Evolutionary conservation across 2,797 vertebrate genomes (phyloP).

Genomic region (Scomberomorus guttatus): DNA sequence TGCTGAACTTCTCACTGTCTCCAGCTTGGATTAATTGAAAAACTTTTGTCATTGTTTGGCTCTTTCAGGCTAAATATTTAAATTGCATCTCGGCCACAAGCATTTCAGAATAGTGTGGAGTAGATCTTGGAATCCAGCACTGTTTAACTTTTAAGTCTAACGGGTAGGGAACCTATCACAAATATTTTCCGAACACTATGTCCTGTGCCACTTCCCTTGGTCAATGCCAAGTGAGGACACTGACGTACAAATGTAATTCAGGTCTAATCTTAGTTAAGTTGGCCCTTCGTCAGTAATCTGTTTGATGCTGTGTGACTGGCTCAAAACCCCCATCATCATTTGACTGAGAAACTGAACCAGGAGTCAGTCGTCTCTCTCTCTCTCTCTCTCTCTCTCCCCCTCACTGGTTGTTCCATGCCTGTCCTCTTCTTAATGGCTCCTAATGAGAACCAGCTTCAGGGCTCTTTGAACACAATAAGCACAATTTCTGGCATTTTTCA

Average conservation of each 20-base stretch:
- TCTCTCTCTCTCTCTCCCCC: slow-evolving; percentile 4
- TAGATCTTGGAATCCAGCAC: slow-evolving; percentile 33
- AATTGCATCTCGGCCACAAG: slow-evolving; percentile 27
- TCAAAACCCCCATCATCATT: slow-evolving; percentile 26
- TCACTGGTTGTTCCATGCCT: slow-evolving; percentile 69
- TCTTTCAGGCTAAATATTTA: slow-evolving; percentile 58
- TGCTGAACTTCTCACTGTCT: slow-evolving; percentile 4
- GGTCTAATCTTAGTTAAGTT: slow-evolving; percentile 41
- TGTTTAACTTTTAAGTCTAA: slow-evolving; percentile 23
- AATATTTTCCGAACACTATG: slow-evolving; percentile 51
- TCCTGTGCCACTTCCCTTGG: slow-evolving; percentile 40
- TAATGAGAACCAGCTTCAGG: slow-evolving; percentile 82
- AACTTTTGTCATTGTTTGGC: slow-evolving; percentile 24
- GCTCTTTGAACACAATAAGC: slow-evolving; percentile 80
- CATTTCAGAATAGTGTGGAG: slow-evolving; percentile 28
- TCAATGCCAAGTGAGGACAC: slow-evolving; percentile 50
- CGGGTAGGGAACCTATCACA: slow-evolving; percentile 27
- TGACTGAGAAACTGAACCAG: slow-evolving; percentile 44
- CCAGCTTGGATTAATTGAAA: background rate
- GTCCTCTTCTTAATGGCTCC: slow-evolving; percentile 76
- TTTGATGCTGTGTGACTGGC: slow-evolving; percentile 30
- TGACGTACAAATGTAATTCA: slow-evolving; percentile 29
- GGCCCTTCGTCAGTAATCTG: slow-evolving; percentile 32
- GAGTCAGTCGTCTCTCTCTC: slow-evolving; percentile 14
- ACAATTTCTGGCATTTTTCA: slow-evolving; percentile 82